These are phyloP conservation scores for Mesaphorura yosii DNA, from an alignment of 1,140 invertebrate genomes.

Conservation along the genomic window DNA sequence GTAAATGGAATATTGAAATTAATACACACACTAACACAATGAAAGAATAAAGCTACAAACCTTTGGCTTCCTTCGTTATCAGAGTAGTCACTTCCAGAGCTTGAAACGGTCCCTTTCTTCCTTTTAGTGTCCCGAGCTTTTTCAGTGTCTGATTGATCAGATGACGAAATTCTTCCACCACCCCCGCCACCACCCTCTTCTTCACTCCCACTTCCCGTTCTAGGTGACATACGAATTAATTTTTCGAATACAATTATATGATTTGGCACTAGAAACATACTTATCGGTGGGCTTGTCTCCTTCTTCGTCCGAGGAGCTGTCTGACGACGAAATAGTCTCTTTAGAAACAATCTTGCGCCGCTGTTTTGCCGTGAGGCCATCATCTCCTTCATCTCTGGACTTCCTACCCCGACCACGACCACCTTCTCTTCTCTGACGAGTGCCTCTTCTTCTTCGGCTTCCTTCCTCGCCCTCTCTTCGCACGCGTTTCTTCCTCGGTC, in stretches of 20 bases:
- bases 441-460: constrained; percentile 36
- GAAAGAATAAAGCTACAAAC: too few relatives aligned
- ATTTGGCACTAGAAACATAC: too few relatives aligned
- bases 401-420: constrained; percentile 29
- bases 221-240: not conserved
- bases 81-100: too few relatives aligned
- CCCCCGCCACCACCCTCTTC: constrained; percentile 31
- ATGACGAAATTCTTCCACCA: constrained; percentile 31
- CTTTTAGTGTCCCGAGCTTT: too few relatives aligned
- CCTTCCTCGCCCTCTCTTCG: constrained; percentile 22
- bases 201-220: constrained; percentile 34
- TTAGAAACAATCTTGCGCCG: constrained; percentile 82
- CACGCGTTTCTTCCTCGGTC: constrained; percentile 25
- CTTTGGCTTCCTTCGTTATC: too few relatives aligned
- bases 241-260: not conserved
- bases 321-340: constrained; percentile 84
- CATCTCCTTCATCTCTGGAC: constrained; percentile 40
- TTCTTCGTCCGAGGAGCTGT: constrained; percentile 70
- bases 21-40: too few relatives aligned
- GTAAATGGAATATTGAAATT: too few relatives aligned
- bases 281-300: too few relatives aligned
- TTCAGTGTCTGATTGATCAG: constrained; percentile 31
- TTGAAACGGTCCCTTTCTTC: too few relatives aligned
- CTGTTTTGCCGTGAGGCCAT: constrained; percentile 67
- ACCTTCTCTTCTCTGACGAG: constrained; percentile 35